phyloP scores from a whole-genome alignment of 2,888 invertebrate genomes.

The Dermolepida albohirtum region DNA sequence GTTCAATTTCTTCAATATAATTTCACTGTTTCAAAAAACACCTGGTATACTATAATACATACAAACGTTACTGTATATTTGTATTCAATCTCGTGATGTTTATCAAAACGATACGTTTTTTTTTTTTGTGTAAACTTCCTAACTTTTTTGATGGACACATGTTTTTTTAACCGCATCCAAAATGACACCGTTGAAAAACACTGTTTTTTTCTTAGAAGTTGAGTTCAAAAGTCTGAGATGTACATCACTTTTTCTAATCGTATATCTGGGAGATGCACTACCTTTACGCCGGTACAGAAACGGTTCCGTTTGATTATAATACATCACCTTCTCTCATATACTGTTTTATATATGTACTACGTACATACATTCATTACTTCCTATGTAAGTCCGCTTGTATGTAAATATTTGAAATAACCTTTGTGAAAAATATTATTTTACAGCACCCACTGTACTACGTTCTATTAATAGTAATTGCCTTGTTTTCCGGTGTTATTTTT shows the following conservation, averaged over 20 bases:
- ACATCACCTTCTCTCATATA: neutral
- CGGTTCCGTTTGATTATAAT: constrained; percentile 14
- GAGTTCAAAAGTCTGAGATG: constrained; percentile 2
- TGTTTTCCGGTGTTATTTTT: constrained; percentile 15
- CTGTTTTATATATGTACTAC: neutral
- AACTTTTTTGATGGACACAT: constrained; percentile 20
- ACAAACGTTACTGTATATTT: neutral
- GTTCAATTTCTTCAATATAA: no score
- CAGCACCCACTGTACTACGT: neutral
- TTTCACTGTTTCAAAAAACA: no score
- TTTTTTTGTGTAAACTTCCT: constrained; percentile 23
- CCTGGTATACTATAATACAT: no score
- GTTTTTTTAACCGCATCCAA: constrained; percentile 18
- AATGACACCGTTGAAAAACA: constrained; percentile 6
- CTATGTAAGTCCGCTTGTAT: no score
- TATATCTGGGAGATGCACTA: constrained; percentile 9
- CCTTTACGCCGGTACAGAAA: neutral
- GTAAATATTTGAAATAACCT: no score
- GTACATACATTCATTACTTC: neutral
- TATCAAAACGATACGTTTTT: constrained; percentile 8
- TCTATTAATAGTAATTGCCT: constrained; percentile 11
- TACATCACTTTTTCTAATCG: neutral
- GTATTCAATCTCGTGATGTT: constrained; percentile 9
- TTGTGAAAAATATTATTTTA: no score
- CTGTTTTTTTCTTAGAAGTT: neutral